Evolutionary conservation across 2,113 vertebrate genomes (phyloP), one percentile per base, ranked within the genome.

Genomic region (Atherinomorus stipes): DNA sequence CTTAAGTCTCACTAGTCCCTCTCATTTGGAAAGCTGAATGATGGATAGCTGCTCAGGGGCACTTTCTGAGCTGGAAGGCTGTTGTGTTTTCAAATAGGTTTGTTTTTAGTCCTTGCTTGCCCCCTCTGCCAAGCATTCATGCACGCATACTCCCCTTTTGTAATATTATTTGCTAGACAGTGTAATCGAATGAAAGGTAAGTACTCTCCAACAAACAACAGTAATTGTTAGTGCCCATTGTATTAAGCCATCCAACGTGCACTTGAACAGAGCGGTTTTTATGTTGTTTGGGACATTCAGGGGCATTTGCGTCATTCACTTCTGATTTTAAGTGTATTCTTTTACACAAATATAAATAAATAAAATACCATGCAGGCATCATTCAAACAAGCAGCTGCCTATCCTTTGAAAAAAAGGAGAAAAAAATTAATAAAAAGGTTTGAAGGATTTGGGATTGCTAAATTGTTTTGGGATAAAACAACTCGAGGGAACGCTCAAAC

Each of bases 121-220:
- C 54, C 66, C 67, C 59, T 66, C 21, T 49, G 70, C 67, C 37
- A 40, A 25, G 5, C 64, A 83, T 81, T 79, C 76, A 84, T 67
- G 44, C 64, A 44, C 47, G 49, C 62, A 71, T 66, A 56, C 59
- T 62, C 28, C 19, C 7, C 25, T 73, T 81, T 80, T 78, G 76
- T 86, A 78, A 87, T 85, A 80, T 21, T 71, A 86, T 86, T 89
- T 88, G 72, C 81, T 22, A 34, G 57, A 65, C 63, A 25, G 52
- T 57, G 79, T 74, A 86, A 89, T 89, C 67, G 66, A 81, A 88
- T 88, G 53, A 81, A 83, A 85, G 45, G 52, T 76, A 87, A 89
- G 89, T 61, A 84, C 87, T 74, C 87, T 91, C 44, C 53, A 84
- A 63, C 72, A 85, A 85, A 89, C 67, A 90, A 68, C 44, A 84